These are phyloP conservation scores for Pseudorhiza aurosa DNA, from an alignment of 30 jellyfish, hydroid and myxozoan species.

Conservation along the genomic window DNA sequence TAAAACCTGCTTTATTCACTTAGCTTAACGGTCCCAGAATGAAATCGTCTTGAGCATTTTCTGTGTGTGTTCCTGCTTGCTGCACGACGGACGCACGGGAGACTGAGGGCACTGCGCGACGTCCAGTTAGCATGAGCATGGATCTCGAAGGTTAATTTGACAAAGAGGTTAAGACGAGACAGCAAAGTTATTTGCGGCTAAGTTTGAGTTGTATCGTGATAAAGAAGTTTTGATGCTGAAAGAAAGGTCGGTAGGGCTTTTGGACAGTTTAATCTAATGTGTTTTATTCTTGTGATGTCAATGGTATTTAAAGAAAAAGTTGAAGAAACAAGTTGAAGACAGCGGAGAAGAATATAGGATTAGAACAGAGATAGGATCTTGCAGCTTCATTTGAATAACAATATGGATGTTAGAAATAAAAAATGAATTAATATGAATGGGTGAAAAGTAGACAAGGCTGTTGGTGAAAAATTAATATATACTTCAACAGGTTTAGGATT, in stretches of 20 bases:
- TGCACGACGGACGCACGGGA: too few relatives aligned
- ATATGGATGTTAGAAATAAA: background rate
- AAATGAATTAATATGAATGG: background rate
- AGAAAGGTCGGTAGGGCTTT: background rate
- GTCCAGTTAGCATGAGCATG: too few relatives aligned
- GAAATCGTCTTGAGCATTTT: too few relatives aligned
- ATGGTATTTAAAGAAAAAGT: background rate
- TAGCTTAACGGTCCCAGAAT: too few relatives aligned
- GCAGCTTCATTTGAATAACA: background rate
- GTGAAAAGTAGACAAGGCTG: constrained; percentile 25
- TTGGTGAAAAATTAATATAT: background rate
- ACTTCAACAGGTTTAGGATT: constrained; percentile 16
- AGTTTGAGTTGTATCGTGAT: background rate
- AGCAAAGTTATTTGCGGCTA: constrained; percentile 2
- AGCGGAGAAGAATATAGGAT: constrained; percentile 1
- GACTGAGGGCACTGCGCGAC: too few relatives aligned
- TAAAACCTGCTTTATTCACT: too few relatives aligned
- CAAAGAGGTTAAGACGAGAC: constrained; percentile 2
- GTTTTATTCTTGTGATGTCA: background rate
- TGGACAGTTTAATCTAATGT: background rate
- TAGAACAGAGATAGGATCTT: constrained; percentile 3
- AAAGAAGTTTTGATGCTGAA: background rate
- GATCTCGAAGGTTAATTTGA: background rate
- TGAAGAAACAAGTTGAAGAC: background rate
- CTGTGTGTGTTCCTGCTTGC: too few relatives aligned